These are phyloP conservation scores for Mactromeris polynyma DNA, from an alignment of 2,888 invertebrate genomes.

Conservation along the genomic window DNA sequence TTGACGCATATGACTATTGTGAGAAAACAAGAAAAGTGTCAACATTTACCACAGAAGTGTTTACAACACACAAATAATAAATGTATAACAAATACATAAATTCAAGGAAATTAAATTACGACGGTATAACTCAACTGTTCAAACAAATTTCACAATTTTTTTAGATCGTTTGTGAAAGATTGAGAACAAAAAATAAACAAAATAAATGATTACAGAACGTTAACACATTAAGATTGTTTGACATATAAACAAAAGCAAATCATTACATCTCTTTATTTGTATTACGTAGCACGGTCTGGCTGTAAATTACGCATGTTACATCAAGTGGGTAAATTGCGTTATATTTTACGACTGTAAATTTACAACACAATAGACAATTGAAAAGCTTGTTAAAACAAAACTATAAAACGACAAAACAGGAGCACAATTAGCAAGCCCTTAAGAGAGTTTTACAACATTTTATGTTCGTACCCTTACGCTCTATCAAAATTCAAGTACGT, in stretches of 20 bases:
- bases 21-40: neutral
- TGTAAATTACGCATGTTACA: neutral
- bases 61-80: neutral
- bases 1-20: neutral
- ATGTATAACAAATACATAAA: too few species aligned
- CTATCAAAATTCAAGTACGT: neutral
- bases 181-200: neutral
- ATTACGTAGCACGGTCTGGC: neutral
- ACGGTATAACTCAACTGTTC: too few species aligned
- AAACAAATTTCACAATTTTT: neutral
- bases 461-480: neutral
- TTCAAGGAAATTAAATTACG: too few species aligned
- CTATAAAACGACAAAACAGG: constrained; percentile 1
- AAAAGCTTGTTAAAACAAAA: constrained; percentile 15
- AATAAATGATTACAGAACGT: neutral
- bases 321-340: neutral
- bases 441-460: neutral
- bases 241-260: neutral
- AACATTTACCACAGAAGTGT: neutral
- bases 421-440: constrained; percentile 2
- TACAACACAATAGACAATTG: neutral
- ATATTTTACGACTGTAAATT: neutral
- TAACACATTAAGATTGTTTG: neutral
- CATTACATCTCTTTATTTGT: neutral
- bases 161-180: neutral